Percentiles rank a stretch among this genome's conserved stretches.
phyloP scores from a whole-genome alignment of 2,888 invertebrate genomes.

The Pristionchus exspectatus region DNA sequence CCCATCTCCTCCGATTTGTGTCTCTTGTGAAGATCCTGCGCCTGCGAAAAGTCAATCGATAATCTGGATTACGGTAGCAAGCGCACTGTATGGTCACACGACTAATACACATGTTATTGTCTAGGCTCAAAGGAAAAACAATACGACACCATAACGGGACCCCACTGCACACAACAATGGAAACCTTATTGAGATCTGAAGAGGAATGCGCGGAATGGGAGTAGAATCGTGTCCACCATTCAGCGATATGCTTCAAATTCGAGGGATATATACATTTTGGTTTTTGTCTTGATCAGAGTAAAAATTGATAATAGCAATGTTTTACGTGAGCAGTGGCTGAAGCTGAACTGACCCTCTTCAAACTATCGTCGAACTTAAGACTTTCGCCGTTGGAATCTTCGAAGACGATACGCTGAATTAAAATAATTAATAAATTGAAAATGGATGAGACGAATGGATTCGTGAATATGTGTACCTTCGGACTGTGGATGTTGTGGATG shows the following conservation, averaged over 20 bases:
- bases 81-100: not conserved
- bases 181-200: slow-evolving; percentile 28
- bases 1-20: slow-evolving; percentile 33
- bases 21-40: not conserved
- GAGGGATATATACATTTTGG: not conserved
- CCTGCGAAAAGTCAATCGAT: not conserved
- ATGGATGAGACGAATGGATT: too few species aligned
- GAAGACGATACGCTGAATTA: slow-evolving; percentile 24
- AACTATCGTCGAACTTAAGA: slow-evolving; percentile 42
- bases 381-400: slow-evolving; percentile 48
- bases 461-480: not conserved
- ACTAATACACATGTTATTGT: not conserved
- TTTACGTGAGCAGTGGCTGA: not conserved
- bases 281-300: not conserved
- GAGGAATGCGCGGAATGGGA: not conserved
- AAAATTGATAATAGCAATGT: not conserved
- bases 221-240: slow-evolving; percentile 31
- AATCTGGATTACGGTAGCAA: not conserved
- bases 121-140: not conserved
- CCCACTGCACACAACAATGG: slow-evolving; percentile 14
- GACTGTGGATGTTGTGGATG: not conserved
- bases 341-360: slow-evolving; percentile 19
- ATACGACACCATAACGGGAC: not conserved
- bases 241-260: slow-evolving; percentile 9
- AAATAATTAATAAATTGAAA: not conserved